Evolutionary conservation across 2,888 invertebrate species (phyloP).

Genomic region (Drosophila mettleri): DNA sequence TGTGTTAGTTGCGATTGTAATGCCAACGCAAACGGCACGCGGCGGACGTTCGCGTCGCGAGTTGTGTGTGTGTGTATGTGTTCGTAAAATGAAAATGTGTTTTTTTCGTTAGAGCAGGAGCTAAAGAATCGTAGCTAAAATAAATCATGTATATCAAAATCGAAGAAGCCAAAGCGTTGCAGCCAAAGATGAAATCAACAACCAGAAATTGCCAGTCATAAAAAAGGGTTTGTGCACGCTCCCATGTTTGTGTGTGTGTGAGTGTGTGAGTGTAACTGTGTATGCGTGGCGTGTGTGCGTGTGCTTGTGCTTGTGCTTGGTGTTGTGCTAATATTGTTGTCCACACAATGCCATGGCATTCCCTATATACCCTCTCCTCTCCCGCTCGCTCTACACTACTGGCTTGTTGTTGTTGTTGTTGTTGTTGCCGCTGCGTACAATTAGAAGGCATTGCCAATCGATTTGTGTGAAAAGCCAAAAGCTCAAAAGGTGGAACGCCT

Average conservation of each 20-base stretch:
- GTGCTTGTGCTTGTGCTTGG: constrained; percentile 52
- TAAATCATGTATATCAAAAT: constrained; percentile 75
- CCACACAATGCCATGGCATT: constrained; percentile 64
- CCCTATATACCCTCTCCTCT: constrained; percentile 1
- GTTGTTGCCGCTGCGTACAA: constrained; percentile 65
- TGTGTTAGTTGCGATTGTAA: constrained; percentile 74
- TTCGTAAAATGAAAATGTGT: constrained; percentile 49
- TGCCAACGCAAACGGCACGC: constrained; percentile 74
- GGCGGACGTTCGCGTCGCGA: constrained; percentile 73
- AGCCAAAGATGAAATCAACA: constrained; percentile 80
- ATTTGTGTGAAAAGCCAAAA: constrained; percentile 77
- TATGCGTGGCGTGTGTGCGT: constrained; percentile 6
- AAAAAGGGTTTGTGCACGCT: constrained; percentile 65
- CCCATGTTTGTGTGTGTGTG: constrained; percentile 1
- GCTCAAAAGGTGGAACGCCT: constrained; percentile 71
- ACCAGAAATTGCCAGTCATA: constrained; percentile 79
- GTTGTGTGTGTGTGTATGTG: constrained; percentile 47
- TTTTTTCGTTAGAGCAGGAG: constrained; percentile 47
- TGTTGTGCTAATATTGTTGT: constrained; percentile 65
- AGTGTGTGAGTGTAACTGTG: constrained; percentile 8
- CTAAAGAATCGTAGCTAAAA: constrained; percentile 39
- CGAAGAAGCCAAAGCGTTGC: constrained; percentile 67
- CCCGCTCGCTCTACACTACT: background rate
- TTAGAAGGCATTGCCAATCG: constrained; percentile 80
- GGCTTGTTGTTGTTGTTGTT: constrained; percentile 39